Base-by-base conservation (phyloP, 1,140 invertebrate genomes). In the Stenopsyche tienmushanensis region DNA sequence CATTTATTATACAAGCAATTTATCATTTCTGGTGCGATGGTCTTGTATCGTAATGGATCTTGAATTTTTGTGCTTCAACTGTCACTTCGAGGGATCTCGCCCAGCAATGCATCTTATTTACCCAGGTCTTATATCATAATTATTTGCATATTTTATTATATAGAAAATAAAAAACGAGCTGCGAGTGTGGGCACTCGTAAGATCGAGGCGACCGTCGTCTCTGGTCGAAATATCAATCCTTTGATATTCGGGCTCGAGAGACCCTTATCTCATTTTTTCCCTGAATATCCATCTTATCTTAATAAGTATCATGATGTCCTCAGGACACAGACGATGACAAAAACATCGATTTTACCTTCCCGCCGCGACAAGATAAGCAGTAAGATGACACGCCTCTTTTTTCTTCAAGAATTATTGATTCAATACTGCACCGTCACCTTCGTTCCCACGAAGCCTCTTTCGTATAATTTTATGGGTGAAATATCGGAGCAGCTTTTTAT, bases 321-420 rank as follows among this genome's bases (percentile, higher is more conserved):
- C 3, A 10, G 15, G 25, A 52, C 21, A 58, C 21, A 24, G 29
- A 58, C 53, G 55, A 42, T 58, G 55, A 58, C 55, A 58, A 58
- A 58, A 58, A 58, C 55, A 45, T 58, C 34, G 29, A 58, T 58
- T 58, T 23, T 34, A 58, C 55, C 55, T 41, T 44, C 44, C 44
- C 41, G 8, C 34, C 41, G 55, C 29, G 55, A 58, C 55, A 26
- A 42, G 55, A 58, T 58, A 58, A 58, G 55, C 34, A 18, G 17
- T 20, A 1, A 42, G 55, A 58, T 58, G 55, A 58, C 55, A 58
- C 55, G 34, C 24, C 21, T 44, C 7, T 58, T 58, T 39, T 58
- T 58, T 8, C 42, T 18, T 10, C 20, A 54, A 47, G 10, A n/a
- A 3, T 54, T 26, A 25, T 49, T 10, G 25, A 55, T 10, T 53